Conservation (phyloP, 2,113 vertebrate genomes). For the Origma solitaria region DNA sequence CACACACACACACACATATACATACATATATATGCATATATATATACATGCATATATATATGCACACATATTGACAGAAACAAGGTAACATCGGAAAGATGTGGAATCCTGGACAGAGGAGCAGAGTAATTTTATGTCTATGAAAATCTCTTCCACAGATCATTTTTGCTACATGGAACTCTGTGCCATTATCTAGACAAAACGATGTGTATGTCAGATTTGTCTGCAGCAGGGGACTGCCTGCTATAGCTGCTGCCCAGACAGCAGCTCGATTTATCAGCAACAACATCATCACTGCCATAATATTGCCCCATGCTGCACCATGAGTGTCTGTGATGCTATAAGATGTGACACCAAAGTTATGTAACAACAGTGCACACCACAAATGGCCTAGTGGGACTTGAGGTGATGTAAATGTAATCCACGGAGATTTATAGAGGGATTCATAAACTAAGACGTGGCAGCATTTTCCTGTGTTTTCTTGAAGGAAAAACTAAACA, state of each 20-base stretch:
- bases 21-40: too few relatives aligned
- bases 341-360: not conserved
- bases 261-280: not conserved
- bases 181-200: not conserved
- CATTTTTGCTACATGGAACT: not conserved
- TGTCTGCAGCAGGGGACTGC: not conserved
- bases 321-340: not conserved
- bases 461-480: not conserved
- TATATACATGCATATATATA: accelerated
- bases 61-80: not conserved
- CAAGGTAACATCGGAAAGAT: not conserved
- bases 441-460: not conserved
- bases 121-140: not conserved
- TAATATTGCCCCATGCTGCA: not conserved
- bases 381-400: not conserved
- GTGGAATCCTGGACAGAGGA: not conserved
- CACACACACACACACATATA: too few relatives aligned
- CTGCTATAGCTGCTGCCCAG: not conserved
- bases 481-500: not conserved
- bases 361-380: not conserved
- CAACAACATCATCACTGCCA: not conserved
- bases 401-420: not conserved
- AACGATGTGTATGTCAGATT: not conserved
- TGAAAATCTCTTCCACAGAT: not conserved
- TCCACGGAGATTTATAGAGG: not conserved